Percentiles rank a stretch among this genome's conserved stretches.
These are phyloP conservation scores for Xyrauchen texanus DNA, from an alignment of 2,113 vertebrate species.

Conservation along the genomic window DNA sequence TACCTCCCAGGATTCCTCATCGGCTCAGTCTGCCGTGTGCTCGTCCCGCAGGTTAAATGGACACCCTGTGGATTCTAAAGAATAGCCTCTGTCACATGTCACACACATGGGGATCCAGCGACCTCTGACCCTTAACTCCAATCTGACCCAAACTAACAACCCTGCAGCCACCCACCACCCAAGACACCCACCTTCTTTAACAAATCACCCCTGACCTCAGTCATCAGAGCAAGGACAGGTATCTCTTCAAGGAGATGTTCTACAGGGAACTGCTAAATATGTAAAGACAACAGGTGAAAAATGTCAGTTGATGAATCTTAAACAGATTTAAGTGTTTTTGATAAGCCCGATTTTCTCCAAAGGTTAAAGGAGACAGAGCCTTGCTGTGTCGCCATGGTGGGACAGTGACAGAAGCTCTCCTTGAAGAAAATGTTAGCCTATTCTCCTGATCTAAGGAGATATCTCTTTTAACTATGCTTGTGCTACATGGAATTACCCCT, in stretches of 20 bases:
- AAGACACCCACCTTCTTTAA: constrained; percentile 20
- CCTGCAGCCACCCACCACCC: background rate
- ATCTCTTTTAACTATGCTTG: constrained; percentile 16
- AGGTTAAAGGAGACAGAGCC: constrained; percentile 61
- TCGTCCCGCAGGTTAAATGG: constrained; percentile 86
- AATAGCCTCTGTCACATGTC: constrained; percentile 94
- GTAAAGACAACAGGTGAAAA: constrained; percentile 8
- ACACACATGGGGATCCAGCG: constrained; percentile 79
- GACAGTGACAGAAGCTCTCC: constrained; percentile 94
- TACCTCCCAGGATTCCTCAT: constrained; percentile 82
- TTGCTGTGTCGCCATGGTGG: constrained; percentile 77
- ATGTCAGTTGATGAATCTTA: background rate
- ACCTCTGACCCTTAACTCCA: constrained; percentile 47
- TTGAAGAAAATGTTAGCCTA: constrained; percentile 72
- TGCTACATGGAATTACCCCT: background rate
- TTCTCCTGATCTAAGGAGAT: constrained; percentile 41
- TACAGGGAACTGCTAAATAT: background rate
- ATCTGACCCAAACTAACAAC: background rate
- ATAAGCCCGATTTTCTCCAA: constrained; percentile 27
- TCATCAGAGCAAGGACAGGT: constrained; percentile 37
- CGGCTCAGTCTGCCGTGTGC: constrained; percentile 82
- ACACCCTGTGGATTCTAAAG: constrained; percentile 93
- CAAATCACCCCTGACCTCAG: constrained; percentile 22
- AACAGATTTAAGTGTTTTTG: constrained; percentile 7
- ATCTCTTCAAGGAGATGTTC: constrained; percentile 14